Conservation (phyloP, 2,113 vertebrate species). For the Mixornis gularis region DNA sequence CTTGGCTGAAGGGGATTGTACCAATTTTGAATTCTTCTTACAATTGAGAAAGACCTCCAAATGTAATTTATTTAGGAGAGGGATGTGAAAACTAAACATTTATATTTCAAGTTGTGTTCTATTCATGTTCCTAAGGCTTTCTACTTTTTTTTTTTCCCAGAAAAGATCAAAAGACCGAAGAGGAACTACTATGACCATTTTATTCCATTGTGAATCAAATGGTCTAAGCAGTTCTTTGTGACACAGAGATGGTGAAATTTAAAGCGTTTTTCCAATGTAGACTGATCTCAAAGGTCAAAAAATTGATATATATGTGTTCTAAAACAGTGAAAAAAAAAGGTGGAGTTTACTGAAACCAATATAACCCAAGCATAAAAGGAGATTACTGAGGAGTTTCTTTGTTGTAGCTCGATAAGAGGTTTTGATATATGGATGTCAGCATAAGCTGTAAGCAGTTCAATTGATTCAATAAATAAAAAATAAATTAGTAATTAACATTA, state of each 20-base stretch:
- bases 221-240: background rate
- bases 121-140: background rate
- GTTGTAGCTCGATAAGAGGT: background rate
- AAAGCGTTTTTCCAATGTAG: background rate
- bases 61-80: background rate
- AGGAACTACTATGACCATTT: background rate
- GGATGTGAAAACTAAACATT: background rate
- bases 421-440: background rate
- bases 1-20: background rate
- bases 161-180: background rate
- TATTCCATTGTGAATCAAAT: background rate
- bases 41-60: background rate
- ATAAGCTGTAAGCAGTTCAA: background rate
- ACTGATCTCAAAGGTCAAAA: background rate
- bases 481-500: background rate
- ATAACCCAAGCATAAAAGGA: background rate
- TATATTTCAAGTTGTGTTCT: background rate
- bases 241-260: background rate
- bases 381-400: background rate
- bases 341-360: background rate
- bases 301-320: background rate
- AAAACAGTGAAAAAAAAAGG: background rate
- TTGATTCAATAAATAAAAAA: background rate
- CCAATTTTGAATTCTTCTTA: background rate
- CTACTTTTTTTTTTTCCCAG: background rate